Base-by-base conservation (phyloP, 2,113 vertebrate genomes). In the Pungitius pungitius region DNA sequence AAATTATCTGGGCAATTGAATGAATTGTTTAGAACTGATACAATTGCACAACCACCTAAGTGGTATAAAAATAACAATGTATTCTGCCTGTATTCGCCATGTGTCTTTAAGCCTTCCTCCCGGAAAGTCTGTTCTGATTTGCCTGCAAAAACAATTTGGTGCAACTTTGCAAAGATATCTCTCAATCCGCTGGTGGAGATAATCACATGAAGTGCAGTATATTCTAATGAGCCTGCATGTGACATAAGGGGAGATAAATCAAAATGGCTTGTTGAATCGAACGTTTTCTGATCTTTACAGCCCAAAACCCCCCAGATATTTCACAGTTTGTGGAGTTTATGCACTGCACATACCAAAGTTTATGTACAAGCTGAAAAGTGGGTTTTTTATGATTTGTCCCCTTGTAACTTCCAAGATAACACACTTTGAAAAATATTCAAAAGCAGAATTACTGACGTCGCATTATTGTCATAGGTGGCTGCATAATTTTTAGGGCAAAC, bases 391-490 rank as follows among this genome's bases (percentile, higher is more conserved):
- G 47, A 51, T 51, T 8, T 51, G 47, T 51, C 45, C 17, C 43
- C 8, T 47, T 47, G 43, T 47, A 47, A 80, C 55, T 75, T 47
- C 63, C 33, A 63, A 68, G 13, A 51, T 78, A 47, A 77, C 20
- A 76, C 40, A 33, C 67, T 24, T 47, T n/a, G 2, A 39, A 63
- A 66, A 39, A 52, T 26, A 39, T 76, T 73, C 69, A 69, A 77
- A 81, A 61, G 60, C 18, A 55, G 57, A 70, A 30, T 20, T 74
- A 69, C 49, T 65, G 33, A 83, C 58, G 69, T 42, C 56, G 79
- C 59, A 75, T 74, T 82, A 75, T 76, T 56, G 47, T 68, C 27
- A 22, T 30, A 55, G 78, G 67, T 5, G 13, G 64, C 20, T 40
- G 54, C 43, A 66, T 8, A 3, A 52, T 30, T 54, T 51, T 42